These are phyloP conservation scores for Amphiura filiformis DNA, from an alignment of 35 echinoderm and acorn worm species.

Conservation along the genomic window DNA sequence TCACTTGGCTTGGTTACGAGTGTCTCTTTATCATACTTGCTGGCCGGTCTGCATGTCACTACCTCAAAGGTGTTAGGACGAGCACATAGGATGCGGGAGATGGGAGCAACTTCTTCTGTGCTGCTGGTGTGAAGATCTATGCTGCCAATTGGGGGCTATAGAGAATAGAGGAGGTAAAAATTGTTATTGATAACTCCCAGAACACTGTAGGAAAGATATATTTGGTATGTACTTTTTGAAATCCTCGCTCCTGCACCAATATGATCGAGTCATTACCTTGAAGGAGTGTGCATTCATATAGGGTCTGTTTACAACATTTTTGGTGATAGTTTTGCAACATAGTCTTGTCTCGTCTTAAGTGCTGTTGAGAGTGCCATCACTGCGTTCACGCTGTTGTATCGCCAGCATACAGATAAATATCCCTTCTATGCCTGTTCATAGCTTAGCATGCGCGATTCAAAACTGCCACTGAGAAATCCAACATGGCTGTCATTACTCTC, in stretches of 20 bases:
- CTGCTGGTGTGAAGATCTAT: constrained; percentile 73
- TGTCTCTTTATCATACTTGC: constrained; percentile 58
- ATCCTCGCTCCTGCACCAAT: not conserved
- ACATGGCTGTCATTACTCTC: too few species aligned
- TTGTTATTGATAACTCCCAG: not conserved
- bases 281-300: too few species aligned
- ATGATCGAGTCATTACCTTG: not conserved
- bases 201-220: not conserved
- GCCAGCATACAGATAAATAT: too few species aligned
- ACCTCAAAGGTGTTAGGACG: constrained; percentile 97
- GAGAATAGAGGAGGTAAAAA: too few species aligned
- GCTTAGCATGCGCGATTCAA: too few species aligned
- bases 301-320: too few species aligned
- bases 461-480: too few species aligned
- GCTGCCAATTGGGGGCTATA: constrained; percentile 77
- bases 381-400: too few species aligned
- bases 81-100: constrained; percentile 83
- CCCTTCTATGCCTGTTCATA: too few species aligned
- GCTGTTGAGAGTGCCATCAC: too few species aligned
- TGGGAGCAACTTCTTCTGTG: constrained; percentile 63
- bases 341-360: too few species aligned
- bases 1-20: constrained; percentile 60
- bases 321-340: too few species aligned
- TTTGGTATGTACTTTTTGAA: not conserved
- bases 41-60: constrained; percentile 57